Evolutionary conservation across 2,113 vertebrate genomes (phyloP), one percentile per base, ranked within the genome.

Genomic region (Brachionichthys hirsutus): DNA sequence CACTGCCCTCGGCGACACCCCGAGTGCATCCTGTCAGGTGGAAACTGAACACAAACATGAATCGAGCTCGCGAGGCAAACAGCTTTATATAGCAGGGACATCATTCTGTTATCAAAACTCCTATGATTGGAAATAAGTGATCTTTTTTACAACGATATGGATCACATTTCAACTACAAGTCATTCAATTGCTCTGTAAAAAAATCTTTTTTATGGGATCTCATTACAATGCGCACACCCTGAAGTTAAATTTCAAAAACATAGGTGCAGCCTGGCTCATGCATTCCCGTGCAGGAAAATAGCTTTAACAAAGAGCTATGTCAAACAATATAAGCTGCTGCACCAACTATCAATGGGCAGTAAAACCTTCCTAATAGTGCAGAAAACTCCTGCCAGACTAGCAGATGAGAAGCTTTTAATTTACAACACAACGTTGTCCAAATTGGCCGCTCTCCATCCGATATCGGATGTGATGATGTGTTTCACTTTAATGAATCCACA

Each of bases 401-500:
- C 24, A 53, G 13, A 58, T 66, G 15, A 63, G 59, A 61, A 45
- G 62, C 56, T 60, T 63, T 49, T 61, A 19, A 51, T 49, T 78
- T 49, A 49, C 49, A 35, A 59, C 22, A 22, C 46, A 62, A 22
- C 60, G 46, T 58, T 14, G 6, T 58, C 54, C 62, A 57, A 53
- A 61, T 52, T n/a, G 30, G 48, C 53, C 53, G 42, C 55, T 54
- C 57, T 52, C 56, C 47, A 59, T 78, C 68, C 61, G 74, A 75
- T 76, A 81, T 62, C 60, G n/a, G 81, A 16, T 1, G 50, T 59
- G 51, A 63, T 20, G 16, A 65, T 58, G 58, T 59, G 51, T 42
- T 64, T 64, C 49, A 22, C 45, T 83, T 81, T 57, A 58, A 81
- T 59, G 70, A 81, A 77, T 13, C 65, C 18, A 40, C 62, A 78